Percentiles rank a stretch among this genome's conserved stretches.
Evolutionary conservation across 92 coral and sea anemone genomes (phyloP).

Genomic region (Epizoanthus stellaris): DNA sequence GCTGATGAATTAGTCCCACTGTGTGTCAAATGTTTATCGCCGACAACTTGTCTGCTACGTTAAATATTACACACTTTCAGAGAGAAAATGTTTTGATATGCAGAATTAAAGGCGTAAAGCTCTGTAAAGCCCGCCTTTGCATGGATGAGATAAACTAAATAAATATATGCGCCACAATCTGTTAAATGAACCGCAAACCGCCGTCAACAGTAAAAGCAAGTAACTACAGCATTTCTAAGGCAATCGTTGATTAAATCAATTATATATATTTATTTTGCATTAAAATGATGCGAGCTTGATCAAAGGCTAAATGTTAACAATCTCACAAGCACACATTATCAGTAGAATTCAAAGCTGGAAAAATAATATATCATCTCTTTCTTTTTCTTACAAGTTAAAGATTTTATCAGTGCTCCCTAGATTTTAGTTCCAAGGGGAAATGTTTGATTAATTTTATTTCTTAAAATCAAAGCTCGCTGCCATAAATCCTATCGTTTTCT

Average conservation of each 20-base stretch:
- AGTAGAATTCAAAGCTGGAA: neutral
- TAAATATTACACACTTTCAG: no score
- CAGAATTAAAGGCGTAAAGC: neutral
- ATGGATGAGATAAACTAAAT: neutral
- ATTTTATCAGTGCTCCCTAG: neutral
- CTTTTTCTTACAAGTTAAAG: conserved; percentile 1
- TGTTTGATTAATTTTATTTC: neutral
- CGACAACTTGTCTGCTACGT: no score
- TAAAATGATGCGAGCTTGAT: conserved; percentile 11
- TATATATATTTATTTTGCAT: conserved; percentile 19
- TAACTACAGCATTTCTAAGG: conserved; percentile 1
- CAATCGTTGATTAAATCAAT: conserved; percentile 32
- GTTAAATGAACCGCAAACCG: conserved; percentile 34
- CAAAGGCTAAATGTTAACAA: conserved; percentile 36
- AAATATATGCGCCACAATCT: neutral
- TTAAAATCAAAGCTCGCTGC: no score
- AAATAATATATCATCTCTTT: neutral
- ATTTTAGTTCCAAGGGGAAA: neutral
- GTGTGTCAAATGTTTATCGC: neutral
- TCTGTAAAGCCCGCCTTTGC: neutral
- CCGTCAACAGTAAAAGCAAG: neutral
- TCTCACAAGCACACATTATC: neutral
- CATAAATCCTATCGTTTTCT: no score
- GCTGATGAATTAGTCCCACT: neutral
- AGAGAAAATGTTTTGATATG: conserved; percentile 11